Conservation (phyloP, 1,140 invertebrate species). For the Bemisia tabaci region DNA sequence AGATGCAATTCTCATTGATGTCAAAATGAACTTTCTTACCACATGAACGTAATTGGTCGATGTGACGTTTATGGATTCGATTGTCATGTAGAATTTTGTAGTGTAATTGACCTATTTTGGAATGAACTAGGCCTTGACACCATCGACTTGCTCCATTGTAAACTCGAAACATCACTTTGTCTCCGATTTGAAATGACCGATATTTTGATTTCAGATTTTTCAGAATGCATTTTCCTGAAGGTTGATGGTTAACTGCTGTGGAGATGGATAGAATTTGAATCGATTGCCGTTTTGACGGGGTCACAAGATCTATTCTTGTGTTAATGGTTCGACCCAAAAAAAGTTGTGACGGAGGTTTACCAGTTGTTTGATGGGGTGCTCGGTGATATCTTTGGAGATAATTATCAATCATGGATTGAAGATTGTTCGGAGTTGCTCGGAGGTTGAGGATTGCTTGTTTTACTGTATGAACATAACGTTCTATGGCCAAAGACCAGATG, state of each 20-base stretch:
- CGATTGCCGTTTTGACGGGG: neutral
- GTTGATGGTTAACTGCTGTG: neutral
- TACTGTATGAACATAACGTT: slow-evolving; percentile 15
- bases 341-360: slow-evolving; percentile 17
- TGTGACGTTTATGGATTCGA: slow-evolving; percentile 1
- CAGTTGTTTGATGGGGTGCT: slow-evolving; percentile 10
- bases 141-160: neutral
- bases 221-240: neutral
- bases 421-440: neutral
- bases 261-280: neutral
- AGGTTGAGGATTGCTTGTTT: neutral
- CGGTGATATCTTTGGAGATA: slow-evolving; percentile 8
- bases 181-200: neutral
- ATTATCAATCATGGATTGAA: neutral
- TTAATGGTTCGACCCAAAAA: slow-evolving; percentile 13
- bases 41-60: slow-evolving; percentile 7
- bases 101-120: neutral
- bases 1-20: too few species aligned
- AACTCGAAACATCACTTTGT: neutral
- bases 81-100: neutral
- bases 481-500: too few species aligned
- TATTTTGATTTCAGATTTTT: neutral
- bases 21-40: neutral
- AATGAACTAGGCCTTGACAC: neutral
- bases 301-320: slow-evolving; percentile 8